These are phyloP conservation scores for Fabriciana adippe DNA, from an alignment of 2,888 invertebrate genomes.

Conservation along the genomic window DNA sequence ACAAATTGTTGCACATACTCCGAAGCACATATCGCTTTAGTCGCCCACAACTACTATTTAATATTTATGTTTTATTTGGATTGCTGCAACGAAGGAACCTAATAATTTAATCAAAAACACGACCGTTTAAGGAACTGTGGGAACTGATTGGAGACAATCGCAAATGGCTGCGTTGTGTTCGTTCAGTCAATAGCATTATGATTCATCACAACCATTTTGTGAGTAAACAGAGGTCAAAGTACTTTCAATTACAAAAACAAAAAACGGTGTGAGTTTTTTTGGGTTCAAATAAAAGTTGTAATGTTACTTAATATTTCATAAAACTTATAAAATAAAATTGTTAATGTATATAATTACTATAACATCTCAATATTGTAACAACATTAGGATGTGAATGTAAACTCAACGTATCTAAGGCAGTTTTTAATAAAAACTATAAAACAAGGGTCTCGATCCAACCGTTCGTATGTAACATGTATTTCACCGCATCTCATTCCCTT, in stretches of 20 bases:
- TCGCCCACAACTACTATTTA: constrained; percentile 39
- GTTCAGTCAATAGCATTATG: constrained; percentile 32
- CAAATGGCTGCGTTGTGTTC: constrained; percentile 36
- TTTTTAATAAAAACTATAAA: constrained; percentile 25
- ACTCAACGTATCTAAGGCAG: background rate
- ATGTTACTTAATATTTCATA: background rate
- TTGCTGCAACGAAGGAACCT: constrained; percentile 41
- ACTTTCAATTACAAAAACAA: constrained; percentile 15
- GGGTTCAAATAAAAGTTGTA: background rate
- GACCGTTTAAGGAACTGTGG: constrained; percentile 39
- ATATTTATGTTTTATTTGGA: constrained; percentile 46
- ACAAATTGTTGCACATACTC: constrained; percentile 29
- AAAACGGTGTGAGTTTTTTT: background rate
- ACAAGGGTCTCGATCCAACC: constrained; percentile 29
- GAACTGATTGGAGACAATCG: constrained; percentile 42
- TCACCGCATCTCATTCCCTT: constrained; percentile 40
- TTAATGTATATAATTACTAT: too few relatives aligned
- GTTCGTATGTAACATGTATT: constrained; percentile 41
- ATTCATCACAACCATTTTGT: constrained; percentile 28
- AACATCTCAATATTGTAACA: background rate
- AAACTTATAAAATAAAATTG: too few relatives aligned
- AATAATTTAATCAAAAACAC: constrained; percentile 65
- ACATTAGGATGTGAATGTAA: background rate
- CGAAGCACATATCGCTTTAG: constrained; percentile 22
- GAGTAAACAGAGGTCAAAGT: constrained; percentile 27